Evolutionary conservation across 2,113 vertebrate species (phyloP), one percentile per base, ranked within the genome.

Genomic region (Elephantulus edwardii): DNA sequence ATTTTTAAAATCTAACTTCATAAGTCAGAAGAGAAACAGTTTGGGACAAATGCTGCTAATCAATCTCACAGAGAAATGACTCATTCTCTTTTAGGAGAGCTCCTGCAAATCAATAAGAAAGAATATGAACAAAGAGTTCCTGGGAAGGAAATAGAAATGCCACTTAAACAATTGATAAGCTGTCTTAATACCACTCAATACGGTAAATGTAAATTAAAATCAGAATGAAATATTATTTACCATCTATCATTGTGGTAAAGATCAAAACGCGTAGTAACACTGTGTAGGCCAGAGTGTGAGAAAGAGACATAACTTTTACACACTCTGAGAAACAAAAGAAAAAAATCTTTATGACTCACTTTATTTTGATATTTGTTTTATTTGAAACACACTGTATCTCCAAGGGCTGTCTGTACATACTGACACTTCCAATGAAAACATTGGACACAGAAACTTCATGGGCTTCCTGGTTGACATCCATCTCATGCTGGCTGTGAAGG

Each of bases 131-230:
- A 60, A 10, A 68, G 11, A 90, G 20, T 35, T 84, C 54, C 82
- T 75, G 17, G 74, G 91, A 86, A 76, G 60, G 62, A 94, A 85
- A 91, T 35, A 2, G 0, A 11, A 76, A 71, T 20, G 40, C 22
- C 40, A 70, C 80, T 35, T 56, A 33, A 91, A 44, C 74, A 83
- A 93, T 22, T 40, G 70, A 70, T 83, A 58, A 72, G 56, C 60
- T 92, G 62, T 52, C 74, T 94, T 56, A 90, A 9, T 83, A 84
- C 64, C 74, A 79, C 28, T 89, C 44, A n/a, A 33, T 50, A 46
- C 48, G 86, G 26, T 40, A 78, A 92, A 93, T 86, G 70, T 52
- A 91, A 91, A 92, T 91, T 50, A 56, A 94, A 93, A 93, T n/a
- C 56, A 80, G 68, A 89, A 56, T 54, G 81, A 84, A 54, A 38